These are phyloP conservation scores for Orientallactaga bullata DNA, from an alignment of 2,113 vertebrate genomes.

Conservation along the genomic window DNA sequence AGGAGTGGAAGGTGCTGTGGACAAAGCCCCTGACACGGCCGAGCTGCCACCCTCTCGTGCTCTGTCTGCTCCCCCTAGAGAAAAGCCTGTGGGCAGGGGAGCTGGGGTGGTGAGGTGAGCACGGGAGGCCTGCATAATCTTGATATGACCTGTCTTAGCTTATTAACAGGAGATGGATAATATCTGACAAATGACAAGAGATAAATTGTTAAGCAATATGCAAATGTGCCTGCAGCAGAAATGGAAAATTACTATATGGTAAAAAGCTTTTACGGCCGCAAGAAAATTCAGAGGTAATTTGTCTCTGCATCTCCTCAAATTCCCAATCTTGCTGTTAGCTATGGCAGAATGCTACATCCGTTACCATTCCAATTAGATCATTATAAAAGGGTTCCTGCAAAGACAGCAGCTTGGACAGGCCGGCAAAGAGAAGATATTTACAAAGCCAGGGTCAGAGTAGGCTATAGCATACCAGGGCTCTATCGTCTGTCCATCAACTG, in stretches of 20 bases:
- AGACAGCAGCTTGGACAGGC: slow-evolving; percentile 59
- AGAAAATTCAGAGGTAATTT: slow-evolving; percentile 88
- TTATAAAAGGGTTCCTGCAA: slow-evolving; percentile 5
- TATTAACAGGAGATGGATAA: slow-evolving; percentile 85
- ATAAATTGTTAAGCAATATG: slow-evolving; percentile 85
- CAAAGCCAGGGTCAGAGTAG: neutral
- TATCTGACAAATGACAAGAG: slow-evolving; percentile 85
- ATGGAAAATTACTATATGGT: slow-evolving; percentile 87
- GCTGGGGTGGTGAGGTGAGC: neutral
- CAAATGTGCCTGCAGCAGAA: slow-evolving; percentile 87
- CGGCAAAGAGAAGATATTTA: neutral
- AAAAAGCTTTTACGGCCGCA: slow-evolving; percentile 87
- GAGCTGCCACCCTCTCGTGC: accelerated
- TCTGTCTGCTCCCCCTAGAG: neutral
- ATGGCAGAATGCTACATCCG: slow-evolving; percentile 75
- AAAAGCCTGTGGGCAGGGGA: neutral
- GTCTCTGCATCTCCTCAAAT: slow-evolving; percentile 81
- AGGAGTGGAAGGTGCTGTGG: neutral
- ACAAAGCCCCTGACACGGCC: neutral
- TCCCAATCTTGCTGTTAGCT: slow-evolving; percentile 75
- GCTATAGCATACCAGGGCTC: neutral
- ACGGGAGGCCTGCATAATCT: slow-evolving; percentile 63
- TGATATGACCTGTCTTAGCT: slow-evolving; percentile 77
- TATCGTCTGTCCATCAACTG: neutral
- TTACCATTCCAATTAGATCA: slow-evolving; percentile 82